Percentiles rank a stretch among this genome's conserved stretches.
Evolutionary conservation across 1,140 invertebrate species (phyloP).

Genomic region (Caenorhabditis remanei): DNA sequence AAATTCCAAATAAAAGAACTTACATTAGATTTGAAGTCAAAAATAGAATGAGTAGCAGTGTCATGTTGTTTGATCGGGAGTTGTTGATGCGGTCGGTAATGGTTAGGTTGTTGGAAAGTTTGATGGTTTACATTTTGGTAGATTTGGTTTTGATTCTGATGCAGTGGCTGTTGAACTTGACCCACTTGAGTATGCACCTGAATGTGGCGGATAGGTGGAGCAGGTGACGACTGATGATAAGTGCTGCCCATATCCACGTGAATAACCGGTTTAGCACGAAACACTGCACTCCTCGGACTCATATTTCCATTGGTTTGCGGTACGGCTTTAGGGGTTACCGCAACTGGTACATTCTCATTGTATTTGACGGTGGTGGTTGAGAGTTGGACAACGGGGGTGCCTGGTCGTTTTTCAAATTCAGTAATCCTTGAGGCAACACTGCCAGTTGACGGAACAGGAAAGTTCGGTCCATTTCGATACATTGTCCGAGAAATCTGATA

Average conservation of each 20-base stretch:
- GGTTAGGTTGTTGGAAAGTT: background rate
- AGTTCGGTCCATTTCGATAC: conserved; percentile 52
- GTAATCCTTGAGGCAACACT: conserved; percentile 70
- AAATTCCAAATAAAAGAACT: background rate
- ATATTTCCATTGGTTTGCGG: conserved; percentile 61
- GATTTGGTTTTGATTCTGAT: conserved; percentile 1
- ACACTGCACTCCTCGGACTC: conserved; percentile 70
- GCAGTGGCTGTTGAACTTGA: background rate
- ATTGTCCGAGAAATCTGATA: conserved; percentile 42
- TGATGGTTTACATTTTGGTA: background rate
- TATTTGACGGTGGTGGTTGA: conserved; percentile 54
- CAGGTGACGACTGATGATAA: conserved; percentile 10
- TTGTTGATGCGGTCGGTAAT: conserved; percentile 40
- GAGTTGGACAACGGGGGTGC: conserved; percentile 68
- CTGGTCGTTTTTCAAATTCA: conserved; percentile 70
- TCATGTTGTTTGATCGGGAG: conserved; percentile 47
- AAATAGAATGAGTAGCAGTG: conserved; percentile 26
- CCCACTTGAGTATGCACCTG: conserved; percentile 12
- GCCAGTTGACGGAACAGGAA: conserved; percentile 67
- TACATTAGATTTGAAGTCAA: conserved; percentile 42
- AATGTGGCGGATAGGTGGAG: conserved; percentile 29
- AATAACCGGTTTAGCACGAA: conserved; percentile 70
- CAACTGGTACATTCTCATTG: conserved; percentile 33
- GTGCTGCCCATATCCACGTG: conserved; percentile 66
- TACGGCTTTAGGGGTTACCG: conserved; percentile 32